These are phyloP conservation scores for Nesometra sesokonis DNA, from an alignment of 35 echinoderm and acorn worm genomes.

Conservation along the genomic window DNA sequence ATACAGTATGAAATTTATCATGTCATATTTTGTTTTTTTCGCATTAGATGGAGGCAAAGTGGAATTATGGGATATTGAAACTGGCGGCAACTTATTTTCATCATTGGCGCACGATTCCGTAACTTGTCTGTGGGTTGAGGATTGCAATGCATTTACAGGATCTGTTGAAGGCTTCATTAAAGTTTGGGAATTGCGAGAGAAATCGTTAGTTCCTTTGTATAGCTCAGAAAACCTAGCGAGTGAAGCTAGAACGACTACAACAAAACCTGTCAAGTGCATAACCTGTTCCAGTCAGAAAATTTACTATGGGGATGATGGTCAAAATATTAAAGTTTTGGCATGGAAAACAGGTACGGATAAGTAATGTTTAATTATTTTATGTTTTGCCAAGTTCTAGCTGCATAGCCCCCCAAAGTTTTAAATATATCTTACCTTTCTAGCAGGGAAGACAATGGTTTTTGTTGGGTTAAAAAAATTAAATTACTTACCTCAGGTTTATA, in stretches of 20 bases:
- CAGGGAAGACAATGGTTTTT: too few species aligned
- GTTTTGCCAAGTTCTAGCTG: too few species aligned
- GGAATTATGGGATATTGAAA: constrained; percentile 68
- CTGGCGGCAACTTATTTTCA: constrained; percentile 37
- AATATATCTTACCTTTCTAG: too few species aligned
- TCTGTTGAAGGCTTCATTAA: constrained; percentile 76
- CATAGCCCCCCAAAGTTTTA: too few species aligned
- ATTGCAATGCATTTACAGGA: constrained; percentile 23
- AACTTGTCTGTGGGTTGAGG: constrained; percentile 50
- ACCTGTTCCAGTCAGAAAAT: constrained; percentile 27
- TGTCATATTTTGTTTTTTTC: too few species aligned
- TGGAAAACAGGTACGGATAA: constrained; percentile 72
- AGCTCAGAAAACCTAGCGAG: constrained; percentile 58
- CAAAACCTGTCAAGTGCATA: constrained; percentile 39
- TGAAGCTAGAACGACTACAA: constrained; percentile 5
- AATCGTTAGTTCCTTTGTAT: constrained; percentile 55
- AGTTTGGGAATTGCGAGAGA: constrained; percentile 67
- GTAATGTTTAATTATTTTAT: too few species aligned
- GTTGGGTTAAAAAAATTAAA: too few species aligned
- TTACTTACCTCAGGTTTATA: too few species aligned
- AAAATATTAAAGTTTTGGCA: constrained; percentile 76
- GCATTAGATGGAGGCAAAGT: constrained; percentile 74
- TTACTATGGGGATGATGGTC: constrained; percentile 85
- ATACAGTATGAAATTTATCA: too few species aligned
- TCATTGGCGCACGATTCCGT: constrained; percentile 56